These are phyloP conservation scores for Ornithoptera alexandrae DNA, from an alignment of 2,888 invertebrate genomes.

Conservation along the genomic window DNA sequence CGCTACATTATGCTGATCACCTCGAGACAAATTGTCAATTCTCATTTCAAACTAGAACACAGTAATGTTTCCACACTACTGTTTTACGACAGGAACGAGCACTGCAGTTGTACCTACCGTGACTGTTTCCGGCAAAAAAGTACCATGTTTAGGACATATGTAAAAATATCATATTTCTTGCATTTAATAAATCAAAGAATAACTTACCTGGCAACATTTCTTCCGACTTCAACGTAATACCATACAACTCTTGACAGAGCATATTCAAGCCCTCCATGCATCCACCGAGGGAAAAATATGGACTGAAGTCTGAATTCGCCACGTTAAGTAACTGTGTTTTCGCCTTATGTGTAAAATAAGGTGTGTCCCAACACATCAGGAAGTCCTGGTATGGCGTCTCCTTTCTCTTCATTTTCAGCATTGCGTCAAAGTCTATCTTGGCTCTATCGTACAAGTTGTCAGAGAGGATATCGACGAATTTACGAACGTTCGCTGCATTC, in stretches of 20 bases:
- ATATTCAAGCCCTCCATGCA: conserved; percentile 98
- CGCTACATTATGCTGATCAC: no score
- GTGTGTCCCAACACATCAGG: conserved; percentile 91
- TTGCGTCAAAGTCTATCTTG: conserved; percentile 85
- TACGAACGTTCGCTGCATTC: conserved; percentile 86
- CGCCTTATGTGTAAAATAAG: conserved; percentile 89
- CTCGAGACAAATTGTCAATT: no score
- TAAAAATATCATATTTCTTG: no score
- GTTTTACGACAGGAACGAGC: no score
- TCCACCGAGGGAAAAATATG: conserved; percentile 94
- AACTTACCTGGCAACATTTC: conserved; percentile 83
- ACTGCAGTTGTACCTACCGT: no score
- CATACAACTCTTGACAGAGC: conserved; percentile 90
- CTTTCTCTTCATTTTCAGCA: conserved; percentile 86
- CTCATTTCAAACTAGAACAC: no score
- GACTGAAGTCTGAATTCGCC: conserved; percentile 86
- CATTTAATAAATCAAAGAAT: no score
- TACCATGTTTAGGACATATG: no score
- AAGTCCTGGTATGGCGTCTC: conserved; percentile 55
- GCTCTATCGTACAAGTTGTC: conserved; percentile 85
- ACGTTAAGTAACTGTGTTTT: conserved; percentile 85
- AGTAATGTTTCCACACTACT: no score
- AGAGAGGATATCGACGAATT: conserved; percentile 89
- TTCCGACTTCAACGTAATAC: conserved; percentile 86
- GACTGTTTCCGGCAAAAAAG: no score